Evolutionary conservation across 2,888 invertebrate species (phyloP), one percentile per base, ranked within the genome.

Genomic region (Hofmannophila pseudospretella): DNA sequence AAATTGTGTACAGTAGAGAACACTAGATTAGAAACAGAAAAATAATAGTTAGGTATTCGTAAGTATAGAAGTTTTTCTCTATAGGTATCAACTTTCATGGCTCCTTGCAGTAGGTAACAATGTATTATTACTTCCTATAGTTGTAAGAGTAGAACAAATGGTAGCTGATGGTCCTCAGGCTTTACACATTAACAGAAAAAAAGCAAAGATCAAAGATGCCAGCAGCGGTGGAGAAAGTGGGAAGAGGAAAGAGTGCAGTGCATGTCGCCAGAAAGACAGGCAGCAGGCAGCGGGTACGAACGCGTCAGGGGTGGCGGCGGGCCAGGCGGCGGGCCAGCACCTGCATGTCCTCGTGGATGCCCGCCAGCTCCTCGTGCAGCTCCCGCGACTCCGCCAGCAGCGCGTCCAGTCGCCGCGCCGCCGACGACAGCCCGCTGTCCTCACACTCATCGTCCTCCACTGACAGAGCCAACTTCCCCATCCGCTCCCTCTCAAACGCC

Each of bases 281-380:
- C 25, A 22, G 25, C 56, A n/a, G 58, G 50, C 49, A 57, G 58
- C 44, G 58, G 68, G 77, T 80, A 80, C 82, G 71, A 74, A 79
- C 81, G 76, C 75, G 74, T 80, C 78, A 81, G 64, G 59, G 60
- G 71, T 68, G 51, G 66, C 65, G 64, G 68, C 72, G 71, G 45
- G 73, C 58, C 64, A 73, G 67, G 69, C 85, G 85, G 54, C 73
- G 71, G 47, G 75, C 80, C 72, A 86, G 85, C 85, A 88, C 88
- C 82, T 88, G 86, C 67, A 88, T 76, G 75, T 87, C 87, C 43
- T 75, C 70, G 51, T 84, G 81, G 59, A 87, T 87, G 58, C 69
- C 81, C 7, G 80, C 78, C 60, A 88, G 67, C 70, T 85, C 80
- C 48, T 61, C 69, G 69, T 84, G 85, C 50, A 88, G 70, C 38